Evolutionary conservation across 1,140 invertebrate species (phyloP).

Genomic region (Akabosia matsudoensis): DNA sequence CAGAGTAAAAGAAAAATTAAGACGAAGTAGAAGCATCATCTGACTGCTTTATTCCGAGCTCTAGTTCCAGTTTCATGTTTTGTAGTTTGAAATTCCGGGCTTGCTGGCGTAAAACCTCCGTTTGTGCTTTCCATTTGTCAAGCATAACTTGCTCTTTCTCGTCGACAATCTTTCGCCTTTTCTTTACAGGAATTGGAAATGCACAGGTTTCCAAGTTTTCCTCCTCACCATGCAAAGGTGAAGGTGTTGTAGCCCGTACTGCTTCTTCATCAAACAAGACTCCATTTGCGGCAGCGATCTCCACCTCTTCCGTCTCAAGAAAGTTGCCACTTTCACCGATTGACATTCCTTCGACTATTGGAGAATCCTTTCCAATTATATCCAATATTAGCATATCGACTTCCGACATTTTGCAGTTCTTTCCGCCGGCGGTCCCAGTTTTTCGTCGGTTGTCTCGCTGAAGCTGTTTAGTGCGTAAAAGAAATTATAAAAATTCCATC

Average conservation of each 20-base stretch:
- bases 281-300: not conserved
- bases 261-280: not conserved
- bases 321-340: not conserved
- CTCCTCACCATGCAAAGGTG: not conserved
- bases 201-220: not conserved
- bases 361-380: not conserved
- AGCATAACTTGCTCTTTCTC: not conserved
- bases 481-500: too few species aligned
- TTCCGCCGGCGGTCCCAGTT: not conserved
- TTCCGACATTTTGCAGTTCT: not conserved
- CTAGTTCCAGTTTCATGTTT: not conserved
- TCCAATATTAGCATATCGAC: not conserved
- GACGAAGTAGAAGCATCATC: not conserved
- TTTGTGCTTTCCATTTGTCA: not conserved
- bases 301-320: not conserved
- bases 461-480: too few species aligned
- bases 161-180: not conserved
- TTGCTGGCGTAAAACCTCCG: not conserved
- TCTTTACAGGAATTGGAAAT: not conserved
- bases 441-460: not conserved
- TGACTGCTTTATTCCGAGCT: not conserved
- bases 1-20: too few species aligned
- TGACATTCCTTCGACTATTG: not conserved
- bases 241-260: not conserved
- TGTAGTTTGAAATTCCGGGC: not conserved